phyloP scores from a whole-genome alignment of 2,113 vertebrate species.

The Crypturellus undulatus region DNA sequence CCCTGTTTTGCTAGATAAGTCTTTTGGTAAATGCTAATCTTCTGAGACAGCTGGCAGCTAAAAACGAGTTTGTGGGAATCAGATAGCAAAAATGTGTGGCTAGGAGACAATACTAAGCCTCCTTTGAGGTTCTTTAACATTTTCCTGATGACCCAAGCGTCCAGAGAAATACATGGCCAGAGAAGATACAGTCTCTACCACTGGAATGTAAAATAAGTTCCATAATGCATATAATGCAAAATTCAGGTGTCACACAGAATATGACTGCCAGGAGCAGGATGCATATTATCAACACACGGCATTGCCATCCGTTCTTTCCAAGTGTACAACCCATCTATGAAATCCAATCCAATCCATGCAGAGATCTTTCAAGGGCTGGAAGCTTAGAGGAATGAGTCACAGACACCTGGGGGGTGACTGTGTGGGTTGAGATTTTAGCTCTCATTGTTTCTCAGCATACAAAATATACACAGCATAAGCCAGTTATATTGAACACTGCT shows the following conservation, averaged over 20 bases:
- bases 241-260: background rate
- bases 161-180: background rate
- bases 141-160: background rate
- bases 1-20: constrained; percentile 22
- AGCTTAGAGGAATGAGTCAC: background rate
- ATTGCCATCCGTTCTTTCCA: fast-evolving
- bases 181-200: fast-evolving
- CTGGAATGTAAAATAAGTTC: background rate
- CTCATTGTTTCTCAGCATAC: background rate
- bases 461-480: background rate
- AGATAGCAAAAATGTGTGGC: background rate
- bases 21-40: constrained; percentile 28
- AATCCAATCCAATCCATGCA: background rate
- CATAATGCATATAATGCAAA: background rate
- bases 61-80: constrained; percentile 10
- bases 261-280: background rate
- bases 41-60: constrained; percentile 27
- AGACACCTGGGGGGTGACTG: background rate
- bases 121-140: background rate
- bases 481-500: background rate
- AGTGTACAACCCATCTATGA: background rate
- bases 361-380: background rate
- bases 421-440: background rate
- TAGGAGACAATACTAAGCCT: background rate
- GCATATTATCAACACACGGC: background rate